Base-by-base conservation (phyloP, 2,888 invertebrate genomes). In the Protophormia terraenovae region DNA sequence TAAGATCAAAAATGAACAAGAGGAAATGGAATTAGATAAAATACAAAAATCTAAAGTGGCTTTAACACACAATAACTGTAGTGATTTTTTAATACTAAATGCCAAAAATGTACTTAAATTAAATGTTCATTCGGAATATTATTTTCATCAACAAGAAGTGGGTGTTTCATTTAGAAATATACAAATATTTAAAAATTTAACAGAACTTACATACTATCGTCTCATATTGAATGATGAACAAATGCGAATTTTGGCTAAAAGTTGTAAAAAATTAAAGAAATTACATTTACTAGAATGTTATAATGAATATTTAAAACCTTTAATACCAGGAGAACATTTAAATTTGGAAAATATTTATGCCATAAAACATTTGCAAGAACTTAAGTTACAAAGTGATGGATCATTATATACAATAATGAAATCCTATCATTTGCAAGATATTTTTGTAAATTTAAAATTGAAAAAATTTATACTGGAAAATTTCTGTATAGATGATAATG, bases 241-340 rank as follows among this genome's bases (percentile, higher is more conserved):
- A 22, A 14, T 82, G 47, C 2, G 7, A 1, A 2, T 75, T 12
- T 12, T 85, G 16, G 55, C 69, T 0, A 47, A 16, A 1, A 38
- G 45, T 7, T 82, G 85, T 19, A 69, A 35, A n/a, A 78, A 85
- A 38, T 41, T 85, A 12, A 12, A 60, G 41, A 85, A 64, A 45
- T 24, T 85, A 5, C 62, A 75, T 60, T 64, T 82, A 2, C 1
- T 85, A 1, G 77, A 82, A 27, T 85, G 85, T 22, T 67, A 53
- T 22, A 73, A 69, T 41, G 69, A 55, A 6, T 73, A 82, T 3
- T 27, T 85, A 32, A 45, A 38, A 0, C 0, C 64, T 2, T 24
- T 85, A 3, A 29, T 82, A 41, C 85, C 81, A 4, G 85, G 85
- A 1, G 73, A 75, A 22, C 82, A 85, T 50, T 22, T 85, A 2